Conservation (phyloP, 2,888 invertebrate genomes). For the Athetis lepigone region DNA sequence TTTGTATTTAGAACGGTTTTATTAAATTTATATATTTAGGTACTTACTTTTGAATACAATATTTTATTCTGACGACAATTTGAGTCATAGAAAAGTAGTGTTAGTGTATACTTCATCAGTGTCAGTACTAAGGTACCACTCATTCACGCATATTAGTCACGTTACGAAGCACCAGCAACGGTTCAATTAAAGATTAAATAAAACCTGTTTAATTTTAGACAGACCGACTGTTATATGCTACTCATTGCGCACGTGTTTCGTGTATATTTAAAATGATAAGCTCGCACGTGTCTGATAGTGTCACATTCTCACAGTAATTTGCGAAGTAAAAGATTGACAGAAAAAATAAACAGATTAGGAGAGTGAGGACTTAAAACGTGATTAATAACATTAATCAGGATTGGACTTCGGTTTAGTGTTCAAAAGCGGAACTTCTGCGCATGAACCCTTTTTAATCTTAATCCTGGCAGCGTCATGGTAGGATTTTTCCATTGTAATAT, state of each 20-base stretch:
- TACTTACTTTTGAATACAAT: neutral
- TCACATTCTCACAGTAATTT: neutral
- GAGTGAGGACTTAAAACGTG: neutral
- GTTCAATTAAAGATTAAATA: slow-evolving; percentile 10
- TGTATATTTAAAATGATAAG: slow-evolving; percentile 14
- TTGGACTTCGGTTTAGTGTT: neutral
- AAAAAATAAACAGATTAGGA: neutral
- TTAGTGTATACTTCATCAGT: neutral
- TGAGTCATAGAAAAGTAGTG: neutral
- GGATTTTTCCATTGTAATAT: neutral
- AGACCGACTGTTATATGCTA: slow-evolving; percentile 4
- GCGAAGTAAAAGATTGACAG: slow-evolving; percentile 1
- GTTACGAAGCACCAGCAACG: slow-evolving; percentile 4
- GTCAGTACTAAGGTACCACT: slow-evolving; percentile 11
- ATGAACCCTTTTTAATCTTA: neutral
- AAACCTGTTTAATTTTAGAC: neutral
- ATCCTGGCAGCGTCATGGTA: neutral
- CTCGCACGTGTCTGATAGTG: slow-evolving; percentile 8
- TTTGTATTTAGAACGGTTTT: slow-evolving; percentile 36
- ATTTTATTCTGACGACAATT: slow-evolving; percentile 8
- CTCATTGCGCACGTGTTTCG: neutral
- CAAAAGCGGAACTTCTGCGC: neutral
- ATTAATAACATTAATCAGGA: neutral
- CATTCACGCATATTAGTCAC: slow-evolving; percentile 34
- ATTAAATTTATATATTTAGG: too few species aligned